Evolutionary conservation across 1,140 invertebrate species (phyloP), one percentile per base, ranked within the genome.

Genomic region (Papilio xuthus): DNA sequence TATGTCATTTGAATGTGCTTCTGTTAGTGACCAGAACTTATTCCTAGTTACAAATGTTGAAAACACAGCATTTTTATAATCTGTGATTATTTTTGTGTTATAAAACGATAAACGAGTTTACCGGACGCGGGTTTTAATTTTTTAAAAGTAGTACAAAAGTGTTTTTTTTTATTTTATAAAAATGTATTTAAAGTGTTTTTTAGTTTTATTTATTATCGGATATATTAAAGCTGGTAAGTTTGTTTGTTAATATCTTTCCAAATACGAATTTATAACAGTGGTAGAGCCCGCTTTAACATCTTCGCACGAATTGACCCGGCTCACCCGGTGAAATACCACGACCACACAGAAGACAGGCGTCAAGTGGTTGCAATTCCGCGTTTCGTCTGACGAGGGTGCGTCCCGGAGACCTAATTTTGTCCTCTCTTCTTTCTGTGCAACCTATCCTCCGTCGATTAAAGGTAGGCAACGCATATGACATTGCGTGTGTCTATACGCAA

Each of bases 151-250:
- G 79, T 78, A 6, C 4, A 7, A 37, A 37, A 79, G 47, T 79
- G 78, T 84, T 78, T 80, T 82, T n/a, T 78, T 80, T 77, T 12
- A 53, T 53, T 80, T 79, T 83, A 70, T 75, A 89, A 84, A n/a
- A 79, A 89, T 90, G 87, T 86, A 86, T 78, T 13, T 82, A 50
- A 85, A 87, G 79, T 85, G 84, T 81, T 74, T 91, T 75, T 77
- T 87, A 60, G 83, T 90, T 77, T 83, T 89, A 67, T 85, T 86
- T 78, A 12, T 87, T 80, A 69, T 87, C 23, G 84, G 82, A 85
- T 84, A 82, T 78, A 63, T 87, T 67, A 73, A 84, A 50, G 83
- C 82, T 53, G 44, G 86, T 89, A 77, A 83, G 81, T 83, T 0
- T 4, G 18, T 69, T 12, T 80, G 77, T 78, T 81, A 79, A 70